phyloP scores from a whole-genome alignment of 23 tunicate species.

The Styela plicata region DNA sequence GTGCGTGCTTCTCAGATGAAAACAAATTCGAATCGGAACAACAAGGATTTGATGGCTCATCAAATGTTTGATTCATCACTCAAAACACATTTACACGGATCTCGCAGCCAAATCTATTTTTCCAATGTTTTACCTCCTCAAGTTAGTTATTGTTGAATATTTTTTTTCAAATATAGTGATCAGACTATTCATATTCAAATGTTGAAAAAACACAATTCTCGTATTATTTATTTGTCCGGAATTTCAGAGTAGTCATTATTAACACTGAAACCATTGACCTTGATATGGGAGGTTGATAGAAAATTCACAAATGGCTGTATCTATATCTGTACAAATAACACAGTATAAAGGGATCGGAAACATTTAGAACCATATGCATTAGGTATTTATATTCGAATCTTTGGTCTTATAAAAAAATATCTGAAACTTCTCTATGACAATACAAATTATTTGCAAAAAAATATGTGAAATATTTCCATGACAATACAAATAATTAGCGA shows the following conservation, averaged over 20 bases:
- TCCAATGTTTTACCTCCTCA: conserved; percentile 63
- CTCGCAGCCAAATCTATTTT: conserved; percentile 58
- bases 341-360: no score
- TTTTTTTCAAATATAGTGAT: neutral
- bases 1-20: conserved; percentile 69
- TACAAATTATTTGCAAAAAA: no score
- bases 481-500: no score
- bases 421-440: no score
- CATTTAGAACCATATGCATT: no score
- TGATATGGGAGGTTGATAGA: neutral
- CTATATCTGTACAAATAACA: no score
- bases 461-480: no score
- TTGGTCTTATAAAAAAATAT: neutral
- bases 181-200: conserved; percentile 1
- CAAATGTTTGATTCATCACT: conserved; percentile 76
- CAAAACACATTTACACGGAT: conserved; percentile 63
- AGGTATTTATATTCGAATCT: neutral
- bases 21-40: neutral
- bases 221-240: no score
- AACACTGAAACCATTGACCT: neutral
- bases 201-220: no score
- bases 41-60: conserved; percentile 72
- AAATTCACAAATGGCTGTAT: no score
- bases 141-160: no score
- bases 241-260: no score